Evolutionary conservation across 2,113 vertebrate species (phyloP).

Genomic region (Platysteira castanea): DNA sequence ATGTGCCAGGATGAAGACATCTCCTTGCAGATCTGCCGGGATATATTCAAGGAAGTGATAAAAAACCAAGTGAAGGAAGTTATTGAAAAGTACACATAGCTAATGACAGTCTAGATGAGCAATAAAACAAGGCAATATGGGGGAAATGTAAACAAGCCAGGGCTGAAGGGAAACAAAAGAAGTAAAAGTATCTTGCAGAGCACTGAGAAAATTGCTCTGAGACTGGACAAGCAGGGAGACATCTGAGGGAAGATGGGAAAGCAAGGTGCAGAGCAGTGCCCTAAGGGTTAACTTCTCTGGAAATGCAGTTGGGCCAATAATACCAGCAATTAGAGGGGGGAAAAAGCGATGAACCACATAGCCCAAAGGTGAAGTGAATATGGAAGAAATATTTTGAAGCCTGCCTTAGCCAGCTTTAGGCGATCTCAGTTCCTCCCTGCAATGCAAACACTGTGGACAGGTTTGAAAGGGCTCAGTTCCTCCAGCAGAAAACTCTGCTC

Average conservation of each 20-base stretch:
- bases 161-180: slow-evolving; percentile 12
- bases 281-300: not conserved
- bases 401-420: not conserved
- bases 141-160: slow-evolving; percentile 33
- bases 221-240: not conserved
- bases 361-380: not conserved
- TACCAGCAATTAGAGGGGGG: not conserved
- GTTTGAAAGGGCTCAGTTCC: not conserved
- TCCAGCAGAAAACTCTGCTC: not conserved
- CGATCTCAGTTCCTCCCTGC: not conserved
- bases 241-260: not conserved
- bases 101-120: not conserved
- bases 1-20: not conserved
- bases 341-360: not conserved
- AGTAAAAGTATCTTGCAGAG: not conserved
- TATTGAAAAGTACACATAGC: not conserved
- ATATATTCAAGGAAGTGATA: slow-evolving; percentile 52
- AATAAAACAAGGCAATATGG: slow-evolving; percentile 8
- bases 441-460: not conserved
- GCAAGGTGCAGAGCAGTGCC: not conserved
- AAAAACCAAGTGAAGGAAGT: slow-evolving; percentile 44
- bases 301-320: not conserved
- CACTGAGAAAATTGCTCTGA: not conserved
- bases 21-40: not conserved
- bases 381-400: not conserved